A percentile compares a stretch with the other conserved stretches of the same genome.
phyloP scores from a whole-genome alignment of 2,797 vertebrate species.

The Gallinago solitaria region DNA sequence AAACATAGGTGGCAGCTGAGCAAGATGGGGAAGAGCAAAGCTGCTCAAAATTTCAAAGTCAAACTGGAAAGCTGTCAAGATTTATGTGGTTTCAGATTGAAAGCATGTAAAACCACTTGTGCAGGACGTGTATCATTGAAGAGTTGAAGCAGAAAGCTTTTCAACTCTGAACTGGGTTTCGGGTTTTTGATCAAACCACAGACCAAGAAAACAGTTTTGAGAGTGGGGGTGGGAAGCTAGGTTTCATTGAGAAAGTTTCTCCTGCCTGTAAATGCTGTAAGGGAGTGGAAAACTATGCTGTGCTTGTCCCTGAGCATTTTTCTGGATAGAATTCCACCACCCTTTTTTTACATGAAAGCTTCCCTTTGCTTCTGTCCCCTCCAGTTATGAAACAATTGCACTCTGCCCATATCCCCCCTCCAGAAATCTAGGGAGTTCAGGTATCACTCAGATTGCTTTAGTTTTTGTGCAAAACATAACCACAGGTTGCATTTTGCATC shows the following conservation, averaged over 20 bases:
- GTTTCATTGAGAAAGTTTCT: conserved; percentile 6
- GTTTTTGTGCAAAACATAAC: neutral
- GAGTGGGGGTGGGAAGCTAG: neutral
- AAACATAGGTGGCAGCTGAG: neutral
- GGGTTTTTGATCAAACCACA: neutral
- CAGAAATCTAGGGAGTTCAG: fast-evolving
- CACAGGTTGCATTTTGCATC: neutral
- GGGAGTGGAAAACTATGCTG: neutral
- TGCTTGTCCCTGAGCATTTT: neutral
- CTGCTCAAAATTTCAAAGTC: neutral
- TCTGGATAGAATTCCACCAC: neutral
- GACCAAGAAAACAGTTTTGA: neutral
- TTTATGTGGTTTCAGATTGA: neutral
- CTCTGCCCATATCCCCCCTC: neutral
- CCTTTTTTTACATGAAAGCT: neutral
- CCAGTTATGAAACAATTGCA: neutral
- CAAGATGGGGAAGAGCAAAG: neutral
- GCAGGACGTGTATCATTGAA: neutral
- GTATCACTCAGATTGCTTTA: neutral
- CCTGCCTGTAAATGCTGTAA: neutral
- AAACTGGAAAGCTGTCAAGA: neutral
- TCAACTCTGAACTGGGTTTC: neutral
- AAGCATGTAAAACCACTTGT: neutral
- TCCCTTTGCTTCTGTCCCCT: neutral
- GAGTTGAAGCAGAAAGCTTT: neutral